Percentiles rank a stretch among this genome's conserved stretches.
Evolutionary conservation across 53 echinoderm and acorn worm species (phyloP).

Genomic region (Stichopus horrens): DNA sequence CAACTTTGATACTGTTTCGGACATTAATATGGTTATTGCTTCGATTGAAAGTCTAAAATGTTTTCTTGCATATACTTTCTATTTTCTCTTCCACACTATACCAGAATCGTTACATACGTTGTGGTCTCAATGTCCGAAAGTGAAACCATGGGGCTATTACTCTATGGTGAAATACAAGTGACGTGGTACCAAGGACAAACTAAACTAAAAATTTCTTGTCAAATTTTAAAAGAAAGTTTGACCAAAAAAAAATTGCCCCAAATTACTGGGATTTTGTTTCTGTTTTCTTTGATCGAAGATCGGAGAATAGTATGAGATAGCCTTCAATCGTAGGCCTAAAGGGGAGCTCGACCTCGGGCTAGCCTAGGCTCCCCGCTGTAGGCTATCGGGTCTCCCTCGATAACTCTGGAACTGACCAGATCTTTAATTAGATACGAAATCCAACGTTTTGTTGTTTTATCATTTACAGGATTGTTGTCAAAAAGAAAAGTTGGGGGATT

Average conservation of each 20-base stretch:
- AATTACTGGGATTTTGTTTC: too few species aligned
- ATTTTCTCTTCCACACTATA: too few species aligned
- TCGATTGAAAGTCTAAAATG: too few species aligned
- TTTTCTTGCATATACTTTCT: too few species aligned
- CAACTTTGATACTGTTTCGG: too few species aligned
- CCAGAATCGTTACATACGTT: neutral
- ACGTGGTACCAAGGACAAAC: neutral
- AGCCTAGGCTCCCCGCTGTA: conserved; percentile 21
- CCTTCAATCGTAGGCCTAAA: conserved; percentile 27
- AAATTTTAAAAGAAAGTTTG: neutral
- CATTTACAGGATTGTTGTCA: conserved; percentile 8
- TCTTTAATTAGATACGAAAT: conserved; percentile 16
- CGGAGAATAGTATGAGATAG: neutral
- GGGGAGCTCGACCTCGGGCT: conserved; percentile 23
- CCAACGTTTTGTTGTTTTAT: conserved; percentile 35
- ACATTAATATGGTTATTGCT: too few species aligned
- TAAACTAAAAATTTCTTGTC: neutral
- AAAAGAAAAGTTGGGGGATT: neutral
- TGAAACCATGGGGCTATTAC: neutral
- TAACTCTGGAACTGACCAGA: neutral
- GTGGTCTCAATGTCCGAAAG: neutral
- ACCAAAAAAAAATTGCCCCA: too few species aligned
- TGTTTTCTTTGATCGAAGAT: neutral
- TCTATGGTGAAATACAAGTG: neutral
- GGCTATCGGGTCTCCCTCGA: conserved; percentile 5